These are phyloP conservation scores for Zoanthus solanderi DNA, from an alignment of 92 coral and sea anemone species.

Conservation along the genomic window DNA sequence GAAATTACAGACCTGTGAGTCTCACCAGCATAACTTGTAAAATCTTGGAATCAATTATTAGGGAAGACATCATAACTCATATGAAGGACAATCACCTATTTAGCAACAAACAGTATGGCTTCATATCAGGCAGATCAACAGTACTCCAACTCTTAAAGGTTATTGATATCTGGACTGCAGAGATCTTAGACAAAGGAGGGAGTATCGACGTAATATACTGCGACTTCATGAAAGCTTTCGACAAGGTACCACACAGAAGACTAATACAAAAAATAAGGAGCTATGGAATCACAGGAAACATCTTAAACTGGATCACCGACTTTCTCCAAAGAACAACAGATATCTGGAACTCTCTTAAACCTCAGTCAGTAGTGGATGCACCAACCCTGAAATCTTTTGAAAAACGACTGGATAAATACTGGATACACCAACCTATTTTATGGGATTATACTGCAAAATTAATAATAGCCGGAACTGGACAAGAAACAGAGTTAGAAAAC, in stretches of 20 bases:
- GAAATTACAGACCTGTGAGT: conserved; percentile 22
- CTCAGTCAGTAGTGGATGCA: conserved; percentile 13
- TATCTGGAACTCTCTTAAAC: conserved; percentile 19
- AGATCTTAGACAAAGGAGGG: conserved; percentile 13
- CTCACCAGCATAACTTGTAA: conserved; percentile 12
- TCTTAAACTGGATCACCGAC: conserved; percentile 22
- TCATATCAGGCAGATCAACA: conserved; percentile 26
- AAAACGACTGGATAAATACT: conserved; percentile 24
- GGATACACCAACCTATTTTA: conserved; percentile 27
- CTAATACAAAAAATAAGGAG: conserved; percentile 23
- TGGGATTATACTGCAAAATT: conserved; percentile 23
- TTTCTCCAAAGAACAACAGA: conserved; percentile 25
- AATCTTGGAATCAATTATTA: conserved; percentile 1
- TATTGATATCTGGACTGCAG: conserved; percentile 3
- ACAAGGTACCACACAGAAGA: conserved; percentile 21
- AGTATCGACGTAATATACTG: conserved; percentile 4
- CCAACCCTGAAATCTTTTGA: conserved; percentile 22
- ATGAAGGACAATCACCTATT: conserved; percentile 1
- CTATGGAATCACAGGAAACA: conserved; percentile 27
- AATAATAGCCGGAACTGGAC: conserved; percentile 26
- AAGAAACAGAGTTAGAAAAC: conserved; percentile 26
- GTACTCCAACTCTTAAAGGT: not conserved
- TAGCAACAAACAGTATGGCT: conserved; percentile 15
- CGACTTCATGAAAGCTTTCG: conserved; percentile 8
- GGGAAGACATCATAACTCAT: conserved; percentile 10